Evolutionary conservation across 2,888 invertebrate genomes (phyloP), one percentile per base, ranked within the genome.

Genomic region (Nycteola revayana): DNA sequence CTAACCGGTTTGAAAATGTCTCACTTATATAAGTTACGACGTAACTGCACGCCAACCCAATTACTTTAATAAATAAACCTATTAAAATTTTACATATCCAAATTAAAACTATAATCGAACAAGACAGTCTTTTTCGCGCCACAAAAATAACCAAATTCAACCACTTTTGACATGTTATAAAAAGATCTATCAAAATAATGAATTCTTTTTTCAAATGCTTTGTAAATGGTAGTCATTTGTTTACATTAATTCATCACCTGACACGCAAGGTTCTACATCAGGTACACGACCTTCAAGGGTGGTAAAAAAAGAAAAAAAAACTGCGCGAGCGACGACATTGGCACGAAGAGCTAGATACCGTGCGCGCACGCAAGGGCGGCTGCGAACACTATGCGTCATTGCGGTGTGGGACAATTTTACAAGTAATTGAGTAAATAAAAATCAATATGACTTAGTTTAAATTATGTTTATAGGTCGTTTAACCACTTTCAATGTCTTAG

Each of bases 331-430:
- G 59, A 57, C 66, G 86, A 85, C 88, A 85, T 85, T 86, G 84
- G 75, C 83, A 83, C 79, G 77, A 67, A 77, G 63, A 60, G 68
- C 66, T 61, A 67, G 60, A 61, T 60, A 59, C 60, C 44, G 50
- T 67, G 76, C 77, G 82, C 81, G 59, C 87, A 85, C 87, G 87
- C 87, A 81, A 84, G 78, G 76, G 75, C 77, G 70, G 62, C 52
- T 71, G 65, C 49, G 42, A 40, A 27, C 53, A 46, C 43, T 48
- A 68, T 64, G 58, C 60, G 63, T 60, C 60, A 54, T 22, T 39
- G 34, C 28, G 41, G 33, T 37, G 24, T 35, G 34, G 51, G 63
- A 65, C 57, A 55, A 48, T 36, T 36, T 14, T 14, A 14, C 2
- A 14, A 5, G 14, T 14, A 14, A 14, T 14, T 14, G 2, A 14